These are phyloP conservation scores for Mya arenaria DNA, from an alignment of 1,140 invertebrate genomes.

Conservation along the genomic window DNA sequence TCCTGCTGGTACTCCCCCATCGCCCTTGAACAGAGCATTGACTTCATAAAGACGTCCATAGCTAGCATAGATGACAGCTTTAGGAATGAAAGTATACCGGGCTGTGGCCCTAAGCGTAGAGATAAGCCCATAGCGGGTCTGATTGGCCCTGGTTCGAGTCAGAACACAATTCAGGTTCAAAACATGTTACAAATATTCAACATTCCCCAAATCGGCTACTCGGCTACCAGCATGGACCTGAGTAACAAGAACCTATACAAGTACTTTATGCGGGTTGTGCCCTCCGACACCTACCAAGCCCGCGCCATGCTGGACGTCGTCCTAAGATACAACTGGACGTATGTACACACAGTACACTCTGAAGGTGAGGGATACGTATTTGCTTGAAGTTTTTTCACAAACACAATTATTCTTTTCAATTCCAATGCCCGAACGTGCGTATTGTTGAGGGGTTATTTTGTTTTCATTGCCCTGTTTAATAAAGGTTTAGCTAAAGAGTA, in stretches of 20 bases:
- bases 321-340: slow-evolving; percentile 90
- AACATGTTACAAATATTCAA: slow-evolving; percentile 91
- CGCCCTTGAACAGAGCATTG: slow-evolving; percentile 89
- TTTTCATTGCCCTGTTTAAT: no score
- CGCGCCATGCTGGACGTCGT: slow-evolving; percentile 89
- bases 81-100: slow-evolving; percentile 32
- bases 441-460: no score
- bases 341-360: slow-evolving; percentile 91
- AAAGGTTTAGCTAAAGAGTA: no score
- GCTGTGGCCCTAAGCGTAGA: slow-evolving; percentile 51
- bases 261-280: slow-evolving; percentile 91
- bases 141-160: slow-evolving; percentile 87
- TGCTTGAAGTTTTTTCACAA: no score
- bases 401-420: no score
- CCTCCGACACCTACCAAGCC: slow-evolving; percentile 91
- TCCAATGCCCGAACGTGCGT: no score
- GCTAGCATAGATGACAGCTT: slow-evolving; percentile 67
- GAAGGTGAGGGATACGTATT: no score
- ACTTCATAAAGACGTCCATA: slow-evolving; percentile 88
- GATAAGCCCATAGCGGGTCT: slow-evolving; percentile 85
- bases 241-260: slow-evolving; percentile 90
- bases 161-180: slow-evolving; percentile 88
- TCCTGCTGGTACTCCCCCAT: slow-evolving; percentile 91
- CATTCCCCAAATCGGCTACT: slow-evolving; percentile 92
- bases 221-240: slow-evolving; percentile 89